Evolutionary conservation across 2,797 vertebrate species (phyloP).

Genomic region (Kryptolebias ocellatus): DNA sequence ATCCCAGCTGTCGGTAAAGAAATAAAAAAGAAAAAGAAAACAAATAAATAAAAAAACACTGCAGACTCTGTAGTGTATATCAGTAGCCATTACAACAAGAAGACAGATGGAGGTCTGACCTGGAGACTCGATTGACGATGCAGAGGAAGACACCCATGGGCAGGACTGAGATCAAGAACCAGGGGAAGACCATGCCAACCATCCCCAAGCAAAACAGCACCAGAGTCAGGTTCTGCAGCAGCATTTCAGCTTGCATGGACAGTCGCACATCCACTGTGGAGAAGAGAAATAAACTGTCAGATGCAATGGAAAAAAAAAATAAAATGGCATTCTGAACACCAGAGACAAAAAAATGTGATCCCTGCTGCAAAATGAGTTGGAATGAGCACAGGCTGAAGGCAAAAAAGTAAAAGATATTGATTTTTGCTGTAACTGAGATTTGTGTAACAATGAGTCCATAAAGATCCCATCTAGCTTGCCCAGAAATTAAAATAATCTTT

Average conservation of each 20-base stretch:
- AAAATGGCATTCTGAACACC: not conserved
- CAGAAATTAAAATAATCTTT: too few species aligned
- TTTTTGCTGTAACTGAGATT: too few species aligned
- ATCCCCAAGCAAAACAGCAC: slow-evolving; percentile 84
- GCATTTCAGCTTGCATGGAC: slow-evolving; percentile 84
- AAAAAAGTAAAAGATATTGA: too few species aligned
- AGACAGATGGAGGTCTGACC: slow-evolving; percentile 67
- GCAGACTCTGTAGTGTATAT: not conserved
- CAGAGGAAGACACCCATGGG: slow-evolving; percentile 82
- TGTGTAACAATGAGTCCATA: too few species aligned
- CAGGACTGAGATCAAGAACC: slow-evolving; percentile 85
- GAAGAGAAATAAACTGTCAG: slow-evolving; percentile 17
- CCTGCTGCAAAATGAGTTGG: too few species aligned
- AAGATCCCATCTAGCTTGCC: too few species aligned
- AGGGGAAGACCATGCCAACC: slow-evolving; percentile 84
- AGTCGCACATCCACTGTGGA: slow-evolving; percentile 85
- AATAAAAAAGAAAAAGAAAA: not conserved
- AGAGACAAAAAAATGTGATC: not conserved
- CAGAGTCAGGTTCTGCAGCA: slow-evolving; percentile 85
- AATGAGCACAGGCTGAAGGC: too few species aligned
- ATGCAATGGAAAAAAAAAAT: not conserved
- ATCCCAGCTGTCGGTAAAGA: not conserved
- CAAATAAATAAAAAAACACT: not conserved
- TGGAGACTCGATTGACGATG: slow-evolving; percentile 82
- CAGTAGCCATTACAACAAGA: not conserved